Evolutionary conservation across 1,140 invertebrate species (phyloP).

Genomic region (Trigoniulus corallinus): DNA sequence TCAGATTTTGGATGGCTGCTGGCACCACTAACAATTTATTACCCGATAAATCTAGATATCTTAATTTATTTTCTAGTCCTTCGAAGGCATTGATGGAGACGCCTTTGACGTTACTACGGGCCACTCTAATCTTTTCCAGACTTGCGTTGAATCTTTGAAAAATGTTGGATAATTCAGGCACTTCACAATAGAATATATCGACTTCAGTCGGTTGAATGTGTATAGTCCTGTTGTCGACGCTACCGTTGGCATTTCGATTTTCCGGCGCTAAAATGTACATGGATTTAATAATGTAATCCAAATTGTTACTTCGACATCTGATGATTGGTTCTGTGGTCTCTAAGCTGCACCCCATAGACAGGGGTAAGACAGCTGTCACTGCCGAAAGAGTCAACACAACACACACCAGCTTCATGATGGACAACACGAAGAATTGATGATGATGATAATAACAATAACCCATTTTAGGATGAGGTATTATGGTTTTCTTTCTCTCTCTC

Average conservation of each 20-base stretch:
- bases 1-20: conserved; percentile 10
- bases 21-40: conserved; percentile 5
- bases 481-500: too few species aligned
- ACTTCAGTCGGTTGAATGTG: not conserved
- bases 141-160: not conserved
- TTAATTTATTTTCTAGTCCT: conserved; percentile 2
- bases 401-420: not conserved
- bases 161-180: not conserved
- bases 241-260: not conserved
- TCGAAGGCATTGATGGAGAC: conserved; percentile 8
- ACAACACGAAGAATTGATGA: too few species aligned
- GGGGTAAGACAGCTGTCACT: not conserved
- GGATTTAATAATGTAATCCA: not conserved
- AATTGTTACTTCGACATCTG: not conserved
- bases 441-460: too few species aligned
- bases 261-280: not conserved
- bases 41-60: conserved; percentile 10
- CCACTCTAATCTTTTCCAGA: conserved; percentile 1
- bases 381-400: not conserved
- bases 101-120: not conserved
- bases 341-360: not conserved
- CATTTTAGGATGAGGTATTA: too few species aligned
- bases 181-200: conserved; percentile 1
- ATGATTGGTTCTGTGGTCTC: not conserved
- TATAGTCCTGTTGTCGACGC: not conserved